Evolutionary conservation across 2,888 invertebrate species (phyloP), one percentile per base, ranked within the genome.

Genomic region (Coremacera marginata): DNA sequence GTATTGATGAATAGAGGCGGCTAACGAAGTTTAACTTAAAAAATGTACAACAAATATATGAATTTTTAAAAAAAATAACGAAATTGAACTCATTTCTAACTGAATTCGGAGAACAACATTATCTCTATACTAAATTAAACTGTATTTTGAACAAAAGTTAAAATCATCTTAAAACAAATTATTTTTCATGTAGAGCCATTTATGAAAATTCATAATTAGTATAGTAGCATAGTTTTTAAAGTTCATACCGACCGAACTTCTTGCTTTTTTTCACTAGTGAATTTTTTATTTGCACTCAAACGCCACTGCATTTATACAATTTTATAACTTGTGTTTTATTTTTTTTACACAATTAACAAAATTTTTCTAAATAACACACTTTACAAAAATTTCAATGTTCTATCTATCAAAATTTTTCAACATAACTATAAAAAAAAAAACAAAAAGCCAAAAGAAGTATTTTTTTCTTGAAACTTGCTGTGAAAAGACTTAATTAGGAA

Each of bases 401-500:
- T 72, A 71, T 25, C 65, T 71, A 75, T 70, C 34, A 73, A 75
- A 78, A 78, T 80, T 78, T 80, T 82, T 82, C 49, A 70, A 73
- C 76, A 80, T 80, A 81, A 81, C 76, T 79, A 80, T 77, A 76
- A 78, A 76, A 77, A 63, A 60, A 62, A 70, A 73, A 79, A 73
- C 79, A 77, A 76, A 81, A 84, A 86, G 87, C 88, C 87, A 87
- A 87, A 85, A 84, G 82, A 86, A 84, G 83, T 85, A 84, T 81
- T 81, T 80, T 82, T n/a, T 79, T 76, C 75, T 55, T 70, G 57
- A 70, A 70, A 62, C 68, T 62, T 70, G 75, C 70, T 68, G 51
- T 70, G 37, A 19, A 31, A 16, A 27, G 16, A 65, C n/a, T 3
- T 5, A 73, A 63, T 44, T 9, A 70, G 34, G 31, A 70, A 19